phyloP scores from a whole-genome alignment of 2,797 vertebrate species.

The Ptychadena robeensis region DNA sequence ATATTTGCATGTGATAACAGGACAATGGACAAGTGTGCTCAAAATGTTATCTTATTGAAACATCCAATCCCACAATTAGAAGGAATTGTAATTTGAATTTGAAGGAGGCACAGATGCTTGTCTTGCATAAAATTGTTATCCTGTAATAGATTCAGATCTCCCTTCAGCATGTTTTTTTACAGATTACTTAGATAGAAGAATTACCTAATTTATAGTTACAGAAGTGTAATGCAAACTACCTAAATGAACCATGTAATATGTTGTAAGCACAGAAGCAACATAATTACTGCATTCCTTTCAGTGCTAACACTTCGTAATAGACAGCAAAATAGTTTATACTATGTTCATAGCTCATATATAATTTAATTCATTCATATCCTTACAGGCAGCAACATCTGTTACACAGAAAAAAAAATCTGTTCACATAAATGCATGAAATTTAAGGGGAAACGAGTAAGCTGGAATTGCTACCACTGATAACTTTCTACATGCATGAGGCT shows the following conservation, averaged over 20 bases:
- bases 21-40: not conserved
- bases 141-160: not conserved
- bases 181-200: not conserved
- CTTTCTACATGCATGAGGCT: constrained; percentile 53
- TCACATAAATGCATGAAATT: constrained; percentile 36
- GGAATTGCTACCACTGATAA: constrained; percentile 49
- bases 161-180: not conserved
- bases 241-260: not conserved
- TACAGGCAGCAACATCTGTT: constrained; percentile 36
- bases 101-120: not conserved
- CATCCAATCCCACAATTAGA: not conserved
- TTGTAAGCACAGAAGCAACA: not conserved
- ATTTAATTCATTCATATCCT: constrained; percentile 18
- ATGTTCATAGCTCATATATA: constrained; percentile 17
- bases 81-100: not conserved
- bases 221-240: not conserved
- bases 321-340: constrained; percentile 2
- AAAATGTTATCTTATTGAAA: not conserved
- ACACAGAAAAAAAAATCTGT: constrained; percentile 18
- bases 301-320: not conserved
- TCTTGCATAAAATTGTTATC: not conserved
- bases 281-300: not conserved
- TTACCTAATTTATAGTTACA: not conserved
- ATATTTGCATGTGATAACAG: not conserved
- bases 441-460: constrained; percentile 2